These are phyloP conservation scores for Diogma glabrata DNA, from an alignment of 2,888 invertebrate species.

Conservation along the genomic window DNA sequence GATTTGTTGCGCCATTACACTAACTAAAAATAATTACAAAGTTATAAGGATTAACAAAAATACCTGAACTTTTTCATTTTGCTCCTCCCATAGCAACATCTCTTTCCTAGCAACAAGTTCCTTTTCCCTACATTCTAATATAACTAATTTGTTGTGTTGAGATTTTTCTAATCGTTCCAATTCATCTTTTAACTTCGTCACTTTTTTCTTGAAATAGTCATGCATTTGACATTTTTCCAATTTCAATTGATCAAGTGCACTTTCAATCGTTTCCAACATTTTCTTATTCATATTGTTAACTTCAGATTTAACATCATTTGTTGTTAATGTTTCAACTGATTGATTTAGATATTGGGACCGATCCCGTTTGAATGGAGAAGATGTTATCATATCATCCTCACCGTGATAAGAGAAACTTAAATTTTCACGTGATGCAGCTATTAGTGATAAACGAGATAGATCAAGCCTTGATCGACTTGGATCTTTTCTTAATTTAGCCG, in stretches of 20 bases:
- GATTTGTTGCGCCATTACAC: too few relatives aligned
- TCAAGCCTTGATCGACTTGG: conserved; percentile 59
- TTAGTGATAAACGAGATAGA: conserved; percentile 67
- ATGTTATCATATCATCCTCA: conserved; percentile 29
- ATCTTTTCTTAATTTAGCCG: conserved; percentile 69
- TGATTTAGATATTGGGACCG: conserved; percentile 33
- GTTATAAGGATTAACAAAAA: too few relatives aligned
- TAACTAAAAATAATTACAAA: too few relatives aligned
- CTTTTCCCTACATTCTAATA: conserved; percentile 44
- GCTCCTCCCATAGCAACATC: conserved; percentile 36
- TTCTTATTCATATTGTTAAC: conserved; percentile 51
- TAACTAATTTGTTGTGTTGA: conserved; percentile 42
- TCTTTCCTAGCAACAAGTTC: conserved; percentile 34
- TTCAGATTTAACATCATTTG: conserved; percentile 49
- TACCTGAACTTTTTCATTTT: conserved; percentile 37
- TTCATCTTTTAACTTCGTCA: conserved; percentile 37
- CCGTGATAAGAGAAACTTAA: conserved; percentile 34
- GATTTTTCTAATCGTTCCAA: conserved; percentile 38
- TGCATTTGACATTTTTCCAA: conserved; percentile 40
- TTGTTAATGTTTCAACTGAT: conserved; percentile 31
- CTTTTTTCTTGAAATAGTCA: conserved; percentile 35
- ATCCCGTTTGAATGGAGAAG: conserved; percentile 28
- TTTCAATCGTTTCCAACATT: conserved; percentile 54
- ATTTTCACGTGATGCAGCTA: conserved; percentile 61
- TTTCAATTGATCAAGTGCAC: conserved; percentile 50